Evolutionary conservation across 2,888 invertebrate species (phyloP).

Genomic region (Zaprionus bogoriensis): DNA sequence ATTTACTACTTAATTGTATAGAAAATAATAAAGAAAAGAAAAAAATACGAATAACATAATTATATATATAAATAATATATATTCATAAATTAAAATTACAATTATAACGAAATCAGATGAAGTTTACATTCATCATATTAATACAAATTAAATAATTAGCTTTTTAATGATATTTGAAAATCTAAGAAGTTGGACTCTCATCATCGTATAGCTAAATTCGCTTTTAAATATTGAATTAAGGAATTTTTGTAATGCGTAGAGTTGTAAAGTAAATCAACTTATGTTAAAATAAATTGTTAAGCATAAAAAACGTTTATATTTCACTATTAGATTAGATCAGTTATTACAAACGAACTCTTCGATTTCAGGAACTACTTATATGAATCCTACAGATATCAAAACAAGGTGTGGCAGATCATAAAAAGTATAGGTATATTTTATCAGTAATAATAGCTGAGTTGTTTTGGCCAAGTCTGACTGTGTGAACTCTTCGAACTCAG

Average conservation of each 20-base stretch:
- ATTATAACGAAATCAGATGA: slow-evolving; percentile 16
- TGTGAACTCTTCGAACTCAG: no score
- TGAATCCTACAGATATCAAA: no score
- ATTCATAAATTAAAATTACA: slow-evolving; percentile 12
- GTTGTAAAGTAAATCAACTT: slow-evolving; percentile 62
- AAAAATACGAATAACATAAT: slow-evolving; percentile 14
- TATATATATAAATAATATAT: slow-evolving; percentile 1
- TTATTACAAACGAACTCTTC: no score
- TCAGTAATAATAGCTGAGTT: no score
- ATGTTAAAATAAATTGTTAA: slow-evolving; percentile 79
- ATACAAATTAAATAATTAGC: slow-evolving; percentile 25
- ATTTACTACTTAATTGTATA: slow-evolving; percentile 25
- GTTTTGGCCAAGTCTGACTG: no score
- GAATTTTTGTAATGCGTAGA: slow-evolving; percentile 65
- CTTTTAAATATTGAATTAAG: slow-evolving; percentile 60
- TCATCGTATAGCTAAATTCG: slow-evolving; percentile 69
- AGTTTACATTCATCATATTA: slow-evolving; percentile 22
- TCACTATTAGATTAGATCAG: no score
- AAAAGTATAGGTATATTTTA: no score
- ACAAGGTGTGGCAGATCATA: no score
- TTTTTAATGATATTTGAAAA: slow-evolving; percentile 51
- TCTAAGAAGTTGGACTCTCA: slow-evolving; percentile 34
- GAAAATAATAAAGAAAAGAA: slow-evolving; percentile 10
- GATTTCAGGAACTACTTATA: no score
- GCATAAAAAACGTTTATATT: slow-evolving; percentile 29